Evolutionary conservation across 2,888 invertebrate species (phyloP).

Genomic region (Alloplasta piceator): DNA sequence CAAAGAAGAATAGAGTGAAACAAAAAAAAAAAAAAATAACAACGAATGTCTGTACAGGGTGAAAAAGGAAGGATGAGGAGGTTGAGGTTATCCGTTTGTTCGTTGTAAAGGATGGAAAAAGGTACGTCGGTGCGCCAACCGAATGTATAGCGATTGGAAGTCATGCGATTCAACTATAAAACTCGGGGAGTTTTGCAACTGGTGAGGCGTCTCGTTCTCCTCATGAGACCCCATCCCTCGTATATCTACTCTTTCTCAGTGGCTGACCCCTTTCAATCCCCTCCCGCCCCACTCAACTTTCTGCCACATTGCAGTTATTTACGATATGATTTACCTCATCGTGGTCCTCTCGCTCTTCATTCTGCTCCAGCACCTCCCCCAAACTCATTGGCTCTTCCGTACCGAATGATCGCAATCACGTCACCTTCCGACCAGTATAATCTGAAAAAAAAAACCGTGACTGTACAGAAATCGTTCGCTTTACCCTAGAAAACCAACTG

Average conservation of each 20-base stretch:
- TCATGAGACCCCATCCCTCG: slow-evolving; percentile 61
- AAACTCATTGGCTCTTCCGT: slow-evolving; percentile 27
- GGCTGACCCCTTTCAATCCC: slow-evolving; percentile 64
- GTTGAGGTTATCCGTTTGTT: slow-evolving; percentile 54
- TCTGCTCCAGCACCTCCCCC: slow-evolving; percentile 34
- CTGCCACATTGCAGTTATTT: slow-evolving; percentile 82
- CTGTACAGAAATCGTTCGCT: too few species aligned
- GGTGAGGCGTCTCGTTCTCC: slow-evolving; percentile 78
- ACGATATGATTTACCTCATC: slow-evolving; percentile 83
- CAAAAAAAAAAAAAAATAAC: slow-evolving; percentile 24
- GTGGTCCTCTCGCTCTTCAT: slow-evolving; percentile 72
- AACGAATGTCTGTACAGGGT: slow-evolving; percentile 59
- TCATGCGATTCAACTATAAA: slow-evolving; percentile 84
- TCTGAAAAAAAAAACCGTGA: too few species aligned
- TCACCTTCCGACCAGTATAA: too few species aligned
- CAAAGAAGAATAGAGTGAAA: slow-evolving; percentile 67
- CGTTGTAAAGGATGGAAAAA: slow-evolving; percentile 66
- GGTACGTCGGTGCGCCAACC: slow-evolving; percentile 66
- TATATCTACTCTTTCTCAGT: slow-evolving; percentile 27
- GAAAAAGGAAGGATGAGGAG: slow-evolving; percentile 54
- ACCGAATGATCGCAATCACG: not conserved
- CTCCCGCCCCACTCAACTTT: slow-evolving; percentile 71
- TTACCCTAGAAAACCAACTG: too few species aligned
- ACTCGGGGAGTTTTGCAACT: slow-evolving; percentile 83
- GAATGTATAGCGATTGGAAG: slow-evolving; percentile 82